Conservation (phyloP, 35 echinoderm and acorn worm species). For the Ptychodera flava region DNA sequence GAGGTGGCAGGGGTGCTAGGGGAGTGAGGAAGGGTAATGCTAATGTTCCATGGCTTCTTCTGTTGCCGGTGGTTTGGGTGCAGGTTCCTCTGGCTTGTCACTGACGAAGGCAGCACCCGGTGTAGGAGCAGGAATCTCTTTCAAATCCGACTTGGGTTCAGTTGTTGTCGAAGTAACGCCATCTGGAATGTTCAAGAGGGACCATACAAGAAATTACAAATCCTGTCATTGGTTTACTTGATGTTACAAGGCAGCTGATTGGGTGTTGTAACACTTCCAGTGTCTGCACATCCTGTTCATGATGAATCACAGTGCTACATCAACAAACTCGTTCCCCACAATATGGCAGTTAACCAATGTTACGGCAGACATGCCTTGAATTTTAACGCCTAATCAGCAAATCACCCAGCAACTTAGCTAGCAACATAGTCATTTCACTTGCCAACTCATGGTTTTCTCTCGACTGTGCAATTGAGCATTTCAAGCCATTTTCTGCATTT, state of each 20-base stretch:
- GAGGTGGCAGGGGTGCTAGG: neutral
- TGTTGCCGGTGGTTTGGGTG: neutral
- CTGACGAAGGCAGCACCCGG: neutral
- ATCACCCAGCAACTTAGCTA: no score
- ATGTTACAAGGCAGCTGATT: neutral
- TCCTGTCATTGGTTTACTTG: neutral
- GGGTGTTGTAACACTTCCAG: neutral
- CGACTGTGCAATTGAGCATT: no score
- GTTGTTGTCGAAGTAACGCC: neutral
- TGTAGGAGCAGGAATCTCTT: neutral
- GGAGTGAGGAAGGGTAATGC: no score
- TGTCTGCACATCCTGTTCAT: neutral
- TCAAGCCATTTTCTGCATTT: no score
- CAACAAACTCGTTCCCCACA: no score
- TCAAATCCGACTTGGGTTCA: neutral
- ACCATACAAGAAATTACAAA: neutral
- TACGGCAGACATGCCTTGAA: no score
- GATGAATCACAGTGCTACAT: neutral
- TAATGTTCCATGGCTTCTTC: neutral
- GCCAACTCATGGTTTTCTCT: no score
- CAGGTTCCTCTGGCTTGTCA: neutral
- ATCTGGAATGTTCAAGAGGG: no score
- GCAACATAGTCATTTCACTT: no score
- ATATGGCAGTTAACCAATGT: no score
- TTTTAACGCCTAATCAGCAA: no score